These are phyloP conservation scores for Basileuterus tristriatus DNA, from an alignment of 2,797 vertebrate genomes.

Conservation along the genomic window DNA sequence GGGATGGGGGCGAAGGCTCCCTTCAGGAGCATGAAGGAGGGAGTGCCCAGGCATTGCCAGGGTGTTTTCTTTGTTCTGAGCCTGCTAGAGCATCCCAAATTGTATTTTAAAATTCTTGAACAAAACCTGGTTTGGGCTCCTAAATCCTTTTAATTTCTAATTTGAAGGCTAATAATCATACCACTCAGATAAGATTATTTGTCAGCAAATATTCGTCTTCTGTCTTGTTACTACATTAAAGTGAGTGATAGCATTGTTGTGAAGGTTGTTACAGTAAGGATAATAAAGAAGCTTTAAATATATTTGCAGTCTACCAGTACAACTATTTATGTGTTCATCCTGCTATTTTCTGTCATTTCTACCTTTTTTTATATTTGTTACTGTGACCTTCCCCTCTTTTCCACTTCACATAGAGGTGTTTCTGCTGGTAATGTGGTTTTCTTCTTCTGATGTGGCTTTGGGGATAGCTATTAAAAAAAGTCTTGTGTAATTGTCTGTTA, in stretches of 20 bases:
- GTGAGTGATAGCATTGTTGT: background rate
- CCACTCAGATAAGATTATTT: background rate
- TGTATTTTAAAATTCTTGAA: background rate
- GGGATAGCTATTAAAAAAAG: background rate
- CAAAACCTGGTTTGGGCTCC: background rate
- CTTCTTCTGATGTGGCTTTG: background rate
- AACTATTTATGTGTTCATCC: background rate
- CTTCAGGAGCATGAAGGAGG: background rate
- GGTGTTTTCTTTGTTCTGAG: background rate
- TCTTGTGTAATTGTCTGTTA: background rate
- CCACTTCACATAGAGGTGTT: rapidly evolving
- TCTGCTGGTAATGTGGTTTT: background rate
- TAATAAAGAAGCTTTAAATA: background rate
- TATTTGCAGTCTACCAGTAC: background rate
- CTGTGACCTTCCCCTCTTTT: background rate
- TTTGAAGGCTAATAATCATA: background rate
- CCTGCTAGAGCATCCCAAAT: background rate
- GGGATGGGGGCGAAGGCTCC: background rate
- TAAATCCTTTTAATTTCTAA: background rate
- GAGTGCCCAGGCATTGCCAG: rapidly evolving
- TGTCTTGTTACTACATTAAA: background rate
- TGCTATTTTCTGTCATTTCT: background rate
- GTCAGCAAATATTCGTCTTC: background rate
- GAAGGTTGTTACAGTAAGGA: background rate
- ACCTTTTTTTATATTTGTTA: background rate